Percentiles rank a stretch among this genome's conserved stretches.
phyloP scores from a whole-genome alignment of 2,113 vertebrate genomes.

The Jacana jacana region DNA sequence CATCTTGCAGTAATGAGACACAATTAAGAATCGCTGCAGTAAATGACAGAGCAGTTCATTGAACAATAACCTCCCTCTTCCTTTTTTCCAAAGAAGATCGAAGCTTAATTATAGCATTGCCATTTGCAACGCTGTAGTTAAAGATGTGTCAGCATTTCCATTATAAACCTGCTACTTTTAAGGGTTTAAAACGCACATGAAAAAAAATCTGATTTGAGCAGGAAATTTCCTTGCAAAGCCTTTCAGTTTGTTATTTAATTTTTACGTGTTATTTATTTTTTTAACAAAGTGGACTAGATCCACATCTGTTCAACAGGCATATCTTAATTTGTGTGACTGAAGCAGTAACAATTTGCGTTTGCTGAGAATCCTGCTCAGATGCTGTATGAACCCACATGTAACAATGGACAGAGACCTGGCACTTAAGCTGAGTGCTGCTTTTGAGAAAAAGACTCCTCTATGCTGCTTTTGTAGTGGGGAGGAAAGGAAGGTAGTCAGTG shows the following conservation, averaged over 20 bases:
- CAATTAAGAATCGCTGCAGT: slow-evolving; percentile 82
- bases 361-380: background rate
- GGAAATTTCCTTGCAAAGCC: slow-evolving; percentile 37
- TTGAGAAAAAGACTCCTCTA: background rate
- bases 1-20: slow-evolving; percentile 82
- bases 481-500: background rate
- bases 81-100: slow-evolving; percentile 75
- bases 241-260: background rate
- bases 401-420: background rate
- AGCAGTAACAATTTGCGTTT: background rate
- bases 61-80: slow-evolving; percentile 79
- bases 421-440: background rate
- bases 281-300: background rate
- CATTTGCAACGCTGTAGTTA: slow-evolving; percentile 72
- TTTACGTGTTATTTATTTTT: background rate
- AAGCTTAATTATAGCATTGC: slow-evolving; percentile 79
- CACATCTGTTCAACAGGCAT: background rate
- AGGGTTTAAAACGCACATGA: slow-evolving; percentile 40
- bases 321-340: background rate
- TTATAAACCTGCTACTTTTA: slow-evolving; percentile 68
- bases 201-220: slow-evolving; percentile 40
- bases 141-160: slow-evolving; percentile 72
- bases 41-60: slow-evolving; percentile 84
- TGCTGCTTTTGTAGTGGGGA: background rate
- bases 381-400: background rate